Conservation (phyloP, 2,113 vertebrate species). For the Silurus asotus region DNA sequence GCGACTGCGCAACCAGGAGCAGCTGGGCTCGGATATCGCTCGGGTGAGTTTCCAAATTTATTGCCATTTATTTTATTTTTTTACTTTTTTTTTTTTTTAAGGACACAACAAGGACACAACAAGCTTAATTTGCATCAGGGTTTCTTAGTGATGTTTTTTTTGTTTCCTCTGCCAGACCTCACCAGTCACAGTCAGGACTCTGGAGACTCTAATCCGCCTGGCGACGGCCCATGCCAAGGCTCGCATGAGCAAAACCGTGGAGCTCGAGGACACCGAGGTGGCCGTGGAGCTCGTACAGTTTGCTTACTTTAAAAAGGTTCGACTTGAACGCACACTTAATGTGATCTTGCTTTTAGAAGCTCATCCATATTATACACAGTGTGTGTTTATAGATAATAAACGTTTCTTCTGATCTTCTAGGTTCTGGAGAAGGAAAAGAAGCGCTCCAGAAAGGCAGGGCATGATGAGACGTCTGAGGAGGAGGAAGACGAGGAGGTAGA, state of each 20-base stretch:
- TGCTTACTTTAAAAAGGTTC: conserved; percentile 96
- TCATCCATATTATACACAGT: not conserved
- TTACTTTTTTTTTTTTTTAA: not conserved
- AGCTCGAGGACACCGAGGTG: conserved; percentile 86
- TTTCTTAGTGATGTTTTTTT: not conserved
- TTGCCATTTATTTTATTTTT: not conserved
- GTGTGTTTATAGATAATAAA: not conserved
- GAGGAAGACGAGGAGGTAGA: conserved; percentile 80
- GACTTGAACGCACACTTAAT: not conserved
- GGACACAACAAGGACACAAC: too few relatives aligned
- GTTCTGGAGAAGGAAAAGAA: conserved; percentile 96
- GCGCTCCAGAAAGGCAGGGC: conserved; percentile 73
- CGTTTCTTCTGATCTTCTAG: conserved; percentile 61
- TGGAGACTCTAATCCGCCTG: conserved; percentile 95
- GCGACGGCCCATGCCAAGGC: conserved; percentile 93
- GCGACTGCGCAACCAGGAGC: conserved; percentile 86
- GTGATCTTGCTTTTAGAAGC: not conserved
- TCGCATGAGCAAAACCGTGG: conserved; percentile 90
- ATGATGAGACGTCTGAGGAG: conserved; percentile 68
- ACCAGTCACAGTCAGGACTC: conserved; percentile 87
- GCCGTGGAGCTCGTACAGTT: conserved; percentile 95
- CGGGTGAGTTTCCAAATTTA: conserved; percentile 74
- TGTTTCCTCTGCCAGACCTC: conserved; percentile 77
- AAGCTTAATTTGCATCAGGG: not conserved
- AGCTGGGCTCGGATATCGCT: conserved; percentile 82